Evolutionary conservation across 2,113 vertebrate genomes (phyloP).

Genomic region (Athene noctua): DNA sequence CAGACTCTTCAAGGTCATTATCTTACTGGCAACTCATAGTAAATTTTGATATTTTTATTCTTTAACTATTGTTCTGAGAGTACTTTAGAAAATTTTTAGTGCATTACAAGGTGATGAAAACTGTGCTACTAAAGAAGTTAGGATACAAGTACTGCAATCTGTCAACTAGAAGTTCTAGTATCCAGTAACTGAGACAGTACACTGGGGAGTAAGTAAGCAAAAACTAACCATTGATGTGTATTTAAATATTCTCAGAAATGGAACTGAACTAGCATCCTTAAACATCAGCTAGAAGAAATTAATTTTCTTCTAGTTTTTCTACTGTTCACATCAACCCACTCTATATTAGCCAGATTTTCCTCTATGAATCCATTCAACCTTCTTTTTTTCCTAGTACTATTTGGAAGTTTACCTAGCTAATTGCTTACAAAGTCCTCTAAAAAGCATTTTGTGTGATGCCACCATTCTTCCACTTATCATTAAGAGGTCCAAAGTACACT

Average conservation of each 20-base stretch:
- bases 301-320: neutral
- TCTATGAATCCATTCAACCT: neutral
- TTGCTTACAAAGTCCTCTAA: neutral
- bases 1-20: neutral
- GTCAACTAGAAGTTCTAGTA: neutral
- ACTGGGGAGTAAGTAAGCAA: neutral
- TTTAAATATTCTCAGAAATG: neutral
- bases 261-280: neutral
- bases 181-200: neutral
- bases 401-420: neutral
- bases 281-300: neutral
- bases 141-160: neutral
- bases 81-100: neutral
- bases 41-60: neutral
- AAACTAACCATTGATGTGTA: neutral
- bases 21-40: neutral
- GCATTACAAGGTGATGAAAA: neutral
- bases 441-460: neutral
- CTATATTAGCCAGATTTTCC: neutral
- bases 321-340: neutral
- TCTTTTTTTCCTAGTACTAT: neutral
- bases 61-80: neutral
- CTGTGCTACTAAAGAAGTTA: neutral
- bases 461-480: neutral
- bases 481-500: neutral